Conservation (phyloP, 2,797 vertebrate species). For the Taeniopygia guttata region DNA sequence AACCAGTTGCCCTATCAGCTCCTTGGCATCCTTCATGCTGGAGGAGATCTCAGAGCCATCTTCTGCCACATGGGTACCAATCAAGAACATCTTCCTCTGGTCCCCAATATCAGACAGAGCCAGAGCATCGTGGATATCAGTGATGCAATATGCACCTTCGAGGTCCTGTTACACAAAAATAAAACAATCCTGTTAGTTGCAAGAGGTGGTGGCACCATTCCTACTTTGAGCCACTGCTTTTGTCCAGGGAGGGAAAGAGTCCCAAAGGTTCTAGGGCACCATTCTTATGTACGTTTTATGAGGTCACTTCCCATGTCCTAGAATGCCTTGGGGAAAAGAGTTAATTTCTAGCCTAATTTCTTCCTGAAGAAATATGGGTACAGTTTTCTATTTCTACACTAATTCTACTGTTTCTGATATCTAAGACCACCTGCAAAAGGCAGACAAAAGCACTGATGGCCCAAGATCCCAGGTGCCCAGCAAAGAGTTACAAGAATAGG, state of each 20-base stretch:
- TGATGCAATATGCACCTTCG: conserved; percentile 82
- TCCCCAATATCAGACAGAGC: conserved; percentile 82
- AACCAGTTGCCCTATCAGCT: conserved; percentile 86
- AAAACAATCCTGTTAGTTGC: conserved; percentile 1
- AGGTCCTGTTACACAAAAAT: conserved; percentile 79
- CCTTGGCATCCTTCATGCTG: conserved; percentile 85
- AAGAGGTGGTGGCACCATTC: not conserved
- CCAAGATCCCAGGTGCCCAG: not conserved
- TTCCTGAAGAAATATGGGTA: not conserved
- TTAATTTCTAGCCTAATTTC: not conserved
- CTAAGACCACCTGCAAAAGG: not conserved
- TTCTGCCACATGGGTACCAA: conserved; percentile 82
- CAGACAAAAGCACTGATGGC: not conserved
- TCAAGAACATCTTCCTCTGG: conserved; percentile 85
- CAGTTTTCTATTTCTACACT: not conserved
- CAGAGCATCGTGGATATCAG: conserved; percentile 88
- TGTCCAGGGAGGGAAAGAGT: not conserved
- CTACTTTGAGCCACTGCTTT: not conserved
- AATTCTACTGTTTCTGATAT: not conserved
- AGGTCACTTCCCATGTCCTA: not conserved
- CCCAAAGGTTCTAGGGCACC: not conserved
- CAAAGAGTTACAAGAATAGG: not conserved
- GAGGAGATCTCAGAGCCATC: conserved; percentile 73
- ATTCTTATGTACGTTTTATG: not conserved
- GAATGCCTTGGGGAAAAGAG: not conserved